Conservation (phyloP, 2,113 vertebrate species). For the Sinocyclocheilus maitianheensis region DNA sequence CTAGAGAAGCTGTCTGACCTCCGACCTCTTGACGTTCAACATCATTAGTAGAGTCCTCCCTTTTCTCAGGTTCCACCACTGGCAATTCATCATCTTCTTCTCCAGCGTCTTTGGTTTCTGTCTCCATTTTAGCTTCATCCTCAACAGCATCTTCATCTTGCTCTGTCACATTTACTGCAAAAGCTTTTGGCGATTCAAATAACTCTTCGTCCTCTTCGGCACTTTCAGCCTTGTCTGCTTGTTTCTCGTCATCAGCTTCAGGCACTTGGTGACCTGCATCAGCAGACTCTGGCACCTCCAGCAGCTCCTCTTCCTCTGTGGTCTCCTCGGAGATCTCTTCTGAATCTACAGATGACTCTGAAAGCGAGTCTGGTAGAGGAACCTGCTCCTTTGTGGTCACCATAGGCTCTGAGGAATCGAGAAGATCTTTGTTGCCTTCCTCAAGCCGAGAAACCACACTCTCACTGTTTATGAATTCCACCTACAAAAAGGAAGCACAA, state of each 20-base stretch:
- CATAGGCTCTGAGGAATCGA: too few species aligned
- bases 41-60: not conserved
- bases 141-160: conserved; percentile 21
- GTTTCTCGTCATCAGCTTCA: not conserved
- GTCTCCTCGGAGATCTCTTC: conserved; percentile 32
- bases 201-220: not conserved
- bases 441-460: too few species aligned
- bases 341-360: too few species aligned
- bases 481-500: too few species aligned
- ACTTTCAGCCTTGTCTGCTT: conserved; percentile 20
- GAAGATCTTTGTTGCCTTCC: too few species aligned
- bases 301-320: conserved; percentile 51
- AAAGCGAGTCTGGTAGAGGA: too few species aligned
- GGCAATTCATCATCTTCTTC: conserved; percentile 15
- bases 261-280: conserved; percentile 2
- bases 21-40: conserved; percentile 44
- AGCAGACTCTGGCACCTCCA: not conserved
- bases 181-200: not conserved
- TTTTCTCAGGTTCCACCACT: conserved; percentile 49
- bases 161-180: not conserved
- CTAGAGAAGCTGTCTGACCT: not conserved
- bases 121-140: conserved; percentile 44
- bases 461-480: too few species aligned
- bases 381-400: too few species aligned
- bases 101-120: conserved; percentile 32